These are phyloP conservation scores for Tenthredo amoena DNA, from an alignment of 2,888 invertebrate genomes.

Conservation along the genomic window DNA sequence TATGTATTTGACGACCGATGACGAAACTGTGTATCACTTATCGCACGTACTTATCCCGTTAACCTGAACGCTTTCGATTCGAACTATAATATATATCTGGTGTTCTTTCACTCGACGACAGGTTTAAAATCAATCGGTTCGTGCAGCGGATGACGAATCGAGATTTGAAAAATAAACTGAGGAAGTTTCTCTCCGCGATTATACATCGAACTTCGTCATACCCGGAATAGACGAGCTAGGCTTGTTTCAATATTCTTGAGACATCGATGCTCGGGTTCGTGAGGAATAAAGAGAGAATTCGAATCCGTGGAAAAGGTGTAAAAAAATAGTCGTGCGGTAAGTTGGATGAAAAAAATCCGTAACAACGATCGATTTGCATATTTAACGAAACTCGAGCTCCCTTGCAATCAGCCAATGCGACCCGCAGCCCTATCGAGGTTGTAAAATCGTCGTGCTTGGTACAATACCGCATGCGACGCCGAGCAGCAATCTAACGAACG, in stretches of 20 bases:
- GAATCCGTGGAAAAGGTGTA: not conserved
- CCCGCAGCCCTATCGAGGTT: conserved; percentile 23
- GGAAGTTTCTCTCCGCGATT: not conserved
- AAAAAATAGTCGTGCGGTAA: not conserved
- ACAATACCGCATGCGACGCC: conserved; percentile 31
- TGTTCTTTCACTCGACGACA: not conserved
- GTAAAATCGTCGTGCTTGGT: conserved; percentile 9
- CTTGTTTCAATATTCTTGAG: not conserved
- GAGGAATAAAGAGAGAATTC: not conserved
- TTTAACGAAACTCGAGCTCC: not conserved
- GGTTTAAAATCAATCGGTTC: not conserved
- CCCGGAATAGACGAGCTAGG: not conserved
- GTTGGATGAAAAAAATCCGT: not conserved
- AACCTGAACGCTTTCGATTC: not conserved
- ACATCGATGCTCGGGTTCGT: not conserved
- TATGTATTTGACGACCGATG: not conserved
- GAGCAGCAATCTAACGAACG: conserved; percentile 31
- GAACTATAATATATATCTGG: not conserved
- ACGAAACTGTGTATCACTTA: not conserved
- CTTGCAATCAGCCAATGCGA: conserved; percentile 38
- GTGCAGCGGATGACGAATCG: not conserved
- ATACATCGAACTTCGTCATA: not conserved
- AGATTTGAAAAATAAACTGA: not conserved
- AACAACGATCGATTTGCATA: conserved; percentile 23
- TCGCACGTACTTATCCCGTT: not conserved